Conservation (phyloP, 2,797 vertebrate genomes). For the Calcarius lapponicus region DNA sequence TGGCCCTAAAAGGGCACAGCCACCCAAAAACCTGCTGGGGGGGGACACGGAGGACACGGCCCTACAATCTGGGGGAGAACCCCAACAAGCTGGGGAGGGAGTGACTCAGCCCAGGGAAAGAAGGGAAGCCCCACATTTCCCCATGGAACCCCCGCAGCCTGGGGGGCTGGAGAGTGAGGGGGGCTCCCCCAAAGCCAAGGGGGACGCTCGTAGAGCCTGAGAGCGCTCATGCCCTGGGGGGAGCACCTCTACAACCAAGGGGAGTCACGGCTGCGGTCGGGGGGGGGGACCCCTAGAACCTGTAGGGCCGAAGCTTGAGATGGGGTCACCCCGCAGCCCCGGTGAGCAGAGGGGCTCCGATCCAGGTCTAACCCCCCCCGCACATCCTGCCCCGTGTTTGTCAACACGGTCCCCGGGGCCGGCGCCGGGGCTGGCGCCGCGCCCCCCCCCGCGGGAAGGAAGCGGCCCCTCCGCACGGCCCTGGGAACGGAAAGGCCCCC, state of each 20-base stretch:
- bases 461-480: constrained; percentile 32
- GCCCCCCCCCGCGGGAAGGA: constrained; percentile 51
- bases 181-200: background rate
- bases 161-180: background rate
- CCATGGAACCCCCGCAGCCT: background rate
- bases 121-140: background rate
- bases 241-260: background rate
- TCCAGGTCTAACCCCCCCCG: background rate
- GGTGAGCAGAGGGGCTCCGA: background rate
- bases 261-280: background rate
- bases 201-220: background rate
- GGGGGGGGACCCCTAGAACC: background rate
- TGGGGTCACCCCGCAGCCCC: background rate
- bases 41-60: background rate
- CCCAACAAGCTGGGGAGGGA: background rate
- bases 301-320: background rate
- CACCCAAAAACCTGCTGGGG: background rate
- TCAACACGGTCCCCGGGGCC: constrained; percentile 38
- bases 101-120: background rate
- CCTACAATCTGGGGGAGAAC: background rate
- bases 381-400: constrained; percentile 37
- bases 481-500: constrained; percentile 51
- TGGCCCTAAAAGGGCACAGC: background rate
- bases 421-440: constrained; percentile 42
- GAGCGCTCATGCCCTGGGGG: background rate